Evolutionary conservation across 2,888 invertebrate species (phyloP).

Genomic region (Brenthis hecate): DNA sequence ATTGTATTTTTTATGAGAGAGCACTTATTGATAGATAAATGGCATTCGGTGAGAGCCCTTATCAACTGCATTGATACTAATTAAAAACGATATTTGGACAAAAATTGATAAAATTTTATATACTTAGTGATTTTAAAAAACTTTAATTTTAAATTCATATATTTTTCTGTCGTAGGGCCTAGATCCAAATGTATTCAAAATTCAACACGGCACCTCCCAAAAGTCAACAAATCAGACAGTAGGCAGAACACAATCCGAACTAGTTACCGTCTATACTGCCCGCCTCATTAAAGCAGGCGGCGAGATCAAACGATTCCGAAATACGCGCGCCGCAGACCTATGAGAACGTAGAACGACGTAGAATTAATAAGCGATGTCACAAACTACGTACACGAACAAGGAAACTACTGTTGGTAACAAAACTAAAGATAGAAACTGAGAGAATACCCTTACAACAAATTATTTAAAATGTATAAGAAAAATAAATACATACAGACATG

Average conservation of each 20-base stretch:
- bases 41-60: not conserved
- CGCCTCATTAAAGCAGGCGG: constrained; percentile 81
- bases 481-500: too few species aligned
- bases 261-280: constrained; percentile 72
- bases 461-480: not conserved
- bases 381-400: constrained; percentile 22
- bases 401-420: constrained; percentile 19
- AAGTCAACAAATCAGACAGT: constrained; percentile 65
- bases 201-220: constrained; percentile 33
- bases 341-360: constrained; percentile 54
- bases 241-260: constrained; percentile 70
- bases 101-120: not conserved
- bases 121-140: not conserved
- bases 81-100: not conserved
- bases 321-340: constrained; percentile 69
- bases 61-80: not conserved
- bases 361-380: constrained; percentile 40
- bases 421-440: constrained; percentile 17
- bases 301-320: constrained; percentile 85
- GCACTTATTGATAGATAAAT: not conserved
- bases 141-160: not conserved
- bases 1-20: not conserved
- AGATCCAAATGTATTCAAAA: constrained; percentile 29
- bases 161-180: constrained; percentile 1
- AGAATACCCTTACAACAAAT: not conserved